A percentile compares a stretch with the other conserved stretches of the same genome.
These are phyloP conservation scores for Drepanosiphum platanoidis DNA, from an alignment of 2,888 invertebrate genomes.

Conservation along the genomic window DNA sequence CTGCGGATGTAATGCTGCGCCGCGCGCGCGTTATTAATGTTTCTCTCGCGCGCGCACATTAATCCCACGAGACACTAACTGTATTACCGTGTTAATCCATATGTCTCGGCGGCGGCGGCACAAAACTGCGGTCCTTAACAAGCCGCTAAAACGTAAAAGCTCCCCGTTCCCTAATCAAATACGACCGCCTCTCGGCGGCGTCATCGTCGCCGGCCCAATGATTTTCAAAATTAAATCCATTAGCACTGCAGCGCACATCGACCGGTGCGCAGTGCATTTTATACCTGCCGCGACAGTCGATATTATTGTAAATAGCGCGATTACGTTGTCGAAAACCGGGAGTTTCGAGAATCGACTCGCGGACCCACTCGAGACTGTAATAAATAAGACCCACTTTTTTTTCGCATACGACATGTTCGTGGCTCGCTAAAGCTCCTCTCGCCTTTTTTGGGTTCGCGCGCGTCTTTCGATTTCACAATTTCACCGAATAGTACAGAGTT, in stretches of 20 bases:
- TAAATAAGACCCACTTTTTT: no score
- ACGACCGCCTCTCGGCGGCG: not conserved
- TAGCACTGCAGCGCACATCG: not conserved
- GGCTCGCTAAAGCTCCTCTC: no score
- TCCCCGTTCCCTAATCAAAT: slow-evolving; percentile 2
- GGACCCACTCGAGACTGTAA: no score
- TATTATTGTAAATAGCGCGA: no score
- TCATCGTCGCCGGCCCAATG: not conserved
- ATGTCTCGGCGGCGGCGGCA: not conserved
- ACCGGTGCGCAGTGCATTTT: no score
- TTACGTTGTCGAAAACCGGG: no score
- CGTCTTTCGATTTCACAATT: no score
- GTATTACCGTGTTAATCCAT: slow-evolving; percentile 21
- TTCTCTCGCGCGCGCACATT: slow-evolving; percentile 10
- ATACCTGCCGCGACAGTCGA: no score
- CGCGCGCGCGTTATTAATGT: slow-evolving; percentile 31
- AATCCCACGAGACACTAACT: slow-evolving; percentile 36
- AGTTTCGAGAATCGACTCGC: no score
- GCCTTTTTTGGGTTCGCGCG: no score
- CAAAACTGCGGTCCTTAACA: slow-evolving; percentile 1
- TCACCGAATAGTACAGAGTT: no score
- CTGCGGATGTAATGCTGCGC: not conserved
- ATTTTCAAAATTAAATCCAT: slow-evolving; percentile 10
- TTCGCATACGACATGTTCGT: no score
- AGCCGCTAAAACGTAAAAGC: slow-evolving; percentile 16